phyloP scores from a whole-genome alignment of 2,797 vertebrate species.

The Aselliscus stoliczkanus region DNA sequence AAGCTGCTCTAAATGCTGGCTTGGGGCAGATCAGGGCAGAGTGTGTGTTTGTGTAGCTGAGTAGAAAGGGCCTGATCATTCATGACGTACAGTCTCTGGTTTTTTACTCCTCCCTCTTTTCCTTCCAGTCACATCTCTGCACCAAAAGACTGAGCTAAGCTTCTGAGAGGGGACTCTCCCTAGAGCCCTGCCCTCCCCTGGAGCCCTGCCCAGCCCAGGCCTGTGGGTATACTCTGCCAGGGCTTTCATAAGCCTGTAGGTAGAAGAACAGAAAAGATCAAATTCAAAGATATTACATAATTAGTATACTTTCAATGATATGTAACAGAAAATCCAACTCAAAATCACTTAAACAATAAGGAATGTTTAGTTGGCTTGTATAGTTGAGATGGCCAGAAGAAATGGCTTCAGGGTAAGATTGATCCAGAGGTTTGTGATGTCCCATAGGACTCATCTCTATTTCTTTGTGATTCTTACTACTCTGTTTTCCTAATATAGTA shows the following conservation, averaged over 20 bases:
- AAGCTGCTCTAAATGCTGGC: background rate
- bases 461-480: background rate
- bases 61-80: background rate
- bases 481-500: background rate
- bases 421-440: background rate
- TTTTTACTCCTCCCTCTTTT: background rate
- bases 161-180: background rate
- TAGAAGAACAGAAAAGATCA: background rate
- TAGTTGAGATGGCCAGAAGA: background rate
- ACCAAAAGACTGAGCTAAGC: background rate
- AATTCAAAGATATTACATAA: background rate
- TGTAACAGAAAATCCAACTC: background rate
- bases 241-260: background rate
- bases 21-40: background rate
- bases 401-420: background rate
- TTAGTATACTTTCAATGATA: background rate
- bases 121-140: background rate
- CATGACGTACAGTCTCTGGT: background rate
- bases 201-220: background rate
- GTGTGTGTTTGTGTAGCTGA: background rate
- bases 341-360: conserved; percentile 10
- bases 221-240: background rate
- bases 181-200: background rate
- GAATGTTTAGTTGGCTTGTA: background rate
- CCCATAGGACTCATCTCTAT: background rate